Evolutionary conservation across 1,140 invertebrate species (phyloP).

Genomic region (Andricus grossulariae): DNA sequence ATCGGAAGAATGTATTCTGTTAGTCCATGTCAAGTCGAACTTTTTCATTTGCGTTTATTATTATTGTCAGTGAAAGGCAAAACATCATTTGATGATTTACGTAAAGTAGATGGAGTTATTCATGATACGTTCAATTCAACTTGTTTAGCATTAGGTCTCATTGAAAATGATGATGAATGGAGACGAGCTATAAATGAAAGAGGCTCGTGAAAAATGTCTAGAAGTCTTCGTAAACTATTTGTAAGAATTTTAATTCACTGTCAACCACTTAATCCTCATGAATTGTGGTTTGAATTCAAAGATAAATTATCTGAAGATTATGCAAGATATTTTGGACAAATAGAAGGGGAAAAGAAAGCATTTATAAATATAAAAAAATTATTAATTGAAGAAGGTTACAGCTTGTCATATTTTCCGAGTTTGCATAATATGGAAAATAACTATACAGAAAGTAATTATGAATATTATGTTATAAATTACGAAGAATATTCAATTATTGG

Average conservation of each 20-base stretch:
- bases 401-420: not conserved
- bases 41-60: not conserved
- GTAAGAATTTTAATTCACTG: no score
- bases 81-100: not conserved
- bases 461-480: not conserved
- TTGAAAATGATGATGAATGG: not conserved
- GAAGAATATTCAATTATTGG: not conserved
- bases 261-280: not conserved
- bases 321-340: not conserved
- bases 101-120: not conserved
- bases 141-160: not conserved
- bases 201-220: no score
- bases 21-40: not conserved
- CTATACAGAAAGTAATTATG: not conserved
- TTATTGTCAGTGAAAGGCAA: not conserved
- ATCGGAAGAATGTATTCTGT: slow-evolving; percentile 31
- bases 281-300: not conserved
- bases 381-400: not conserved
- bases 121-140: not conserved
- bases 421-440: not conserved
- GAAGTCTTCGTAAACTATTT: no score
- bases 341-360: not conserved
- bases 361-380: not conserved
- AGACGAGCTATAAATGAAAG: not conserved
- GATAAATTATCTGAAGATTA: slow-evolving; percentile 1